Base-by-base conservation (phyloP, 1,140 invertebrate species). In the Drosophila lacertosa region DNA sequence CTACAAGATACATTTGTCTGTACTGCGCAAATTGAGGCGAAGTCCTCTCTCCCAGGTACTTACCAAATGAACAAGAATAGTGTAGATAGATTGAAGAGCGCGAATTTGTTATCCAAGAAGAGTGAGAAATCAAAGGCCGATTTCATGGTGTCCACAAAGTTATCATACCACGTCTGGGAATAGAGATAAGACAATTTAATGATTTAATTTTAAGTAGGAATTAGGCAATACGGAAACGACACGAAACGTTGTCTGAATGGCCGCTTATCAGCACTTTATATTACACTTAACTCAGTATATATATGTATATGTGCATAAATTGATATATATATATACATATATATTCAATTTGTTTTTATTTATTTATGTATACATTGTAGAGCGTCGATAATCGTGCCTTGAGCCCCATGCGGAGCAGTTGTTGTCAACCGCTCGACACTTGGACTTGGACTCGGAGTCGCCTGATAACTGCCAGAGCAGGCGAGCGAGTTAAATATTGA, bases 21-120 rank as follows among this genome's bases (percentile, higher is more conserved):
- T 24, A 32, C 20, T 74, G 55, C 77, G 71, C 71, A 79, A 35
- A 62, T 72, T 37, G 29, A 37, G 57, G 20, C 44, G 50, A 65
- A 18, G 22, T 9, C 20, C 26, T 26, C 9, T 32, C 37, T 37
- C 2, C 5, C n/a, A 4, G 13, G 13, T 71, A 90, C 90, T 91
- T 63, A 91, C 95, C 96, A 98, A 74, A 95, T 95, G 91, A 97
- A 97, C 15, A 98, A 92, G 33, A 97, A 93, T 71, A 97, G 95
- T 60, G 97, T 98, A 3, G 96, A 96, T 0, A 97, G 70, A 50
- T 95, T 96, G 73, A 97, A 94, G 5, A 97, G 92, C 45, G 96
- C 92, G 89, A 97, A 98, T 62, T 96, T 95, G 29, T 95, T 91
- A 84, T 96, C 95, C 81, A 94, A 92, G 88, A 97, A 96, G 89